Base-by-base conservation (phyloP, 1,140 invertebrate genomes). In the Thalassaphorura encarpata region DNA sequence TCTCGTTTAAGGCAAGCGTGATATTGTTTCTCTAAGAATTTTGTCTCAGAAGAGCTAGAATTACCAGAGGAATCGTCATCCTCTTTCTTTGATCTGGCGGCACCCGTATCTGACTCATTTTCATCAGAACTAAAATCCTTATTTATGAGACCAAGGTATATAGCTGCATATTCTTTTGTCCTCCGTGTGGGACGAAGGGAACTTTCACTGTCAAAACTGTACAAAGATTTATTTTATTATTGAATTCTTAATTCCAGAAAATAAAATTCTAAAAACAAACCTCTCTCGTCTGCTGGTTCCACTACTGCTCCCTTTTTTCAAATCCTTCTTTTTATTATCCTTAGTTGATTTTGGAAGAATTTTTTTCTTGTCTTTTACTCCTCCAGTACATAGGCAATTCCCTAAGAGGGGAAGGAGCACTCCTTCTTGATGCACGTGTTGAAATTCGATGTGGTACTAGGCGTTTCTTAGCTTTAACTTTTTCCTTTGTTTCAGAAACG, bases 121-220 rank as follows among this genome's bases (percentile, higher is more conserved):
- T 62, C 62, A 47, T 66, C 64, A 1, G 58, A 61, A 39, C 61
- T 73, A 21, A 84, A 71, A 67, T 83, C 82, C 63, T 81, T 78
- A 8, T 80, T 81, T 24, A 86, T 72, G 60, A 85, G 78, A 66
- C 84, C 82, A 80, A 85, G 82, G 58, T 83, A 85, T 24, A 84
- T 77, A 19, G 82, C 76, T 16, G 83, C 83, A 46, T 81, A 82
- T 71, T 84, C 82, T 68, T 85, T 86, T 4, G 83, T 84, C 69
- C 83, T 85, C 36, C 84, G 73, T 1, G 78, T 76, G 0, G 83
- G 83, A 39, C 83, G 70, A 18, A 52, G 28, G 39, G 27, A 45
- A 47, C 31, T 41, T 16, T 33, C 45, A n/a, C 13, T 23, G 39
- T n/a, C n/a, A n/a, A 18, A n/a, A 21, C 16, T 39, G 15, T 3